Evolutionary conservation across 2,797 vertebrate genomes (phyloP).

Genomic region (Protosalanx chinensis): DNA sequence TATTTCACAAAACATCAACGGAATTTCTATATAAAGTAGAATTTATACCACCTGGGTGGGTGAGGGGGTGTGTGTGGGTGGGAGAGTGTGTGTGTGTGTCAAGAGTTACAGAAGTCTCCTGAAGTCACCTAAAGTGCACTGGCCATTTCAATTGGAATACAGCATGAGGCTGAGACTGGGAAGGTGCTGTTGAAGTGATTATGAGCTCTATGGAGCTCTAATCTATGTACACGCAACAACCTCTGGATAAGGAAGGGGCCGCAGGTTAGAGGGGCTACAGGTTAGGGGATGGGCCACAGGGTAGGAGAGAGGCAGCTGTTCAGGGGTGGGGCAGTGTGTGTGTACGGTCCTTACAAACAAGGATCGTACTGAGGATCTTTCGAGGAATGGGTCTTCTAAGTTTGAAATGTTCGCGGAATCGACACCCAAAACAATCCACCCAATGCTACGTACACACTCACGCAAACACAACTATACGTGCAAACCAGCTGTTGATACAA

Average conservation of each 20-base stretch:
- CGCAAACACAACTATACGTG: slow-evolving; percentile 24
- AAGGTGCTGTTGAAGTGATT: slow-evolving; percentile 34
- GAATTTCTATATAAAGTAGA: slow-evolving; percentile 25
- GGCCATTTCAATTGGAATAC: slow-evolving; percentile 43
- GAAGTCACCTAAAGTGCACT: slow-evolving; percentile 46
- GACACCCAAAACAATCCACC: slow-evolving; percentile 12
- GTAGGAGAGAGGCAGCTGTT: background rate
- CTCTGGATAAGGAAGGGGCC: background rate
- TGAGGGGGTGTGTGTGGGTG: slow-evolving; percentile 2
- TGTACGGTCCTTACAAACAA: slow-evolving; percentile 12
- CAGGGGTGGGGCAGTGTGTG: background rate
- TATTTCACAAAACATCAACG: slow-evolving; percentile 23
- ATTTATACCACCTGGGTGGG: slow-evolving; percentile 17
- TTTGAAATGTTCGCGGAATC: slow-evolving; percentile 31
- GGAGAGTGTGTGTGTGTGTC: slow-evolving; percentile 20
- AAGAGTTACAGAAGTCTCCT: slow-evolving; percentile 30
- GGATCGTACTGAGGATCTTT: slow-evolving; percentile 31
- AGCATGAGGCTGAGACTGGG: slow-evolving; percentile 27
- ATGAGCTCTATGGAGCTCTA: background rate
- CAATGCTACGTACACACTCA: slow-evolving; percentile 2
- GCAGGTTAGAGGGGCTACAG: background rate
- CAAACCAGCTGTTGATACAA: slow-evolving; percentile 43
- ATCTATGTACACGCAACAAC: background rate
- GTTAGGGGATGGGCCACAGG: background rate
- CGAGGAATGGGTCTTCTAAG: slow-evolving; percentile 18